Evolutionary conservation across 2,113 vertebrate genomes (phyloP).

Genomic region (Barnardius zonarius): DNA sequence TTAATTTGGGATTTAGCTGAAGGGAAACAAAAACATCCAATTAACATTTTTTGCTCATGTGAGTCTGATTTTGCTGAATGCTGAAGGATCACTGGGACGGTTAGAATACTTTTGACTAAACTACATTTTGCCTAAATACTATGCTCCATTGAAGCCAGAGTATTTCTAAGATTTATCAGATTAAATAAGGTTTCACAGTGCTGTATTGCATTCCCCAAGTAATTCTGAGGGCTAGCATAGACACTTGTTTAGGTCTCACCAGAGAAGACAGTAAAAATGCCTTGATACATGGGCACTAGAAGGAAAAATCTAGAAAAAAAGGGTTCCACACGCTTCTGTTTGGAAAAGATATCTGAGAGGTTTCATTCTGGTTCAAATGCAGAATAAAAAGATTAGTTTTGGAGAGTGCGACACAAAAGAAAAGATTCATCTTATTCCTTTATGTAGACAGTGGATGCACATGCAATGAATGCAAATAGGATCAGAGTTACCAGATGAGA

Average conservation of each 20-base stretch:
- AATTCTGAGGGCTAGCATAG: neutral
- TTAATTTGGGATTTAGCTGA: conserved; percentile 39
- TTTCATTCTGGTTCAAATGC: neutral
- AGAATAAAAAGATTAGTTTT: neutral
- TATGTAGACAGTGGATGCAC: neutral
- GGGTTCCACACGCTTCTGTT: neutral
- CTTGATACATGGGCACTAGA: neutral
- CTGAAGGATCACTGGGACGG: neutral
- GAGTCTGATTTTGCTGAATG: conserved; percentile 15
- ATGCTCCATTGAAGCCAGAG: neutral
- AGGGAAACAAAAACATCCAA: conserved; percentile 23
- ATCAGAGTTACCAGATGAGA: neutral
- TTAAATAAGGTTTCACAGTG: conserved; percentile 11
- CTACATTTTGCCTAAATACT: conserved; percentile 15
- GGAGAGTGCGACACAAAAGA: neutral
- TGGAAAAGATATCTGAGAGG: neutral
- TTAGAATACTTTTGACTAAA: conserved; percentile 9
- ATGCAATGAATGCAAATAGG: neutral
- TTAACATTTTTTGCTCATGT: conserved; percentile 22
- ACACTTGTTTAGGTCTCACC: neutral
- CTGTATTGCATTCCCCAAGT: neutral
- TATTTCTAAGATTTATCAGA: conserved; percentile 40
- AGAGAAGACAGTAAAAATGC: neutral
- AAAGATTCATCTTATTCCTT: neutral
- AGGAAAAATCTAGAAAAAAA: neutral